Conservation (phyloP, 2,797 vertebrate genomes). For the Tinamus major region DNA sequence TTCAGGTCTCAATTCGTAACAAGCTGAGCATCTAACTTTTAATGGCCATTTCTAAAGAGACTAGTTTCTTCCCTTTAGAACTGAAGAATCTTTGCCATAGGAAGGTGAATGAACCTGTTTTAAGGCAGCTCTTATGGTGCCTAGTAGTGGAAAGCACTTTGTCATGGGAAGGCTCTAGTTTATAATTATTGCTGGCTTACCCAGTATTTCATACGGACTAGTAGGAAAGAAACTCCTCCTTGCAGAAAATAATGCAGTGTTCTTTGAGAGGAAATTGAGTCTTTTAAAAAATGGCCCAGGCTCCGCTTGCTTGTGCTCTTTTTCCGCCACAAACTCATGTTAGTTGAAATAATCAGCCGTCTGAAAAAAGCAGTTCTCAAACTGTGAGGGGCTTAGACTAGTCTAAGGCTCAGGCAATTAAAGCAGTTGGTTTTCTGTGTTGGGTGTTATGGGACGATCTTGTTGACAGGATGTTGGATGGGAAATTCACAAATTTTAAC, state of each 20-base stretch:
- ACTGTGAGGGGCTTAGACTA: background rate
- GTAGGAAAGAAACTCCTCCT: background rate
- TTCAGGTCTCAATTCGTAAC: background rate
- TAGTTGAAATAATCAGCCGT: constrained; percentile 19
- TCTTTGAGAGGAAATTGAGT: constrained; percentile 13
- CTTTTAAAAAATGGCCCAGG: constrained; percentile 9
- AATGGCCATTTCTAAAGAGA: constrained; percentile 11
- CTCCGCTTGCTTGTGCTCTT: constrained; percentile 9
- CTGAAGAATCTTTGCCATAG: background rate
- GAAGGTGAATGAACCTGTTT: constrained; percentile 12
- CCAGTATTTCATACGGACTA: constrained; percentile 15
- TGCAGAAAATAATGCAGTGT: constrained; percentile 15
- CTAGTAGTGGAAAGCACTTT: background rate
- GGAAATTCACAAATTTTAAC: background rate
- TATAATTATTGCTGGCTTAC: constrained; percentile 3
- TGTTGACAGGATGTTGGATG: background rate
- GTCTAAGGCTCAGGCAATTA: background rate
- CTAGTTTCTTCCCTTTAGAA: constrained; percentile 32
- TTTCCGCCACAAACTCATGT: background rate
- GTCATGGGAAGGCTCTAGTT: background rate
- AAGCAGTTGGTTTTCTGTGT: background rate
- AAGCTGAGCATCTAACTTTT: background rate
- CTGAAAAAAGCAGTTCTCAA: constrained; percentile 23
- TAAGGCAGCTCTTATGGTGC: background rate
- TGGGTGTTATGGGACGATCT: background rate